phyloP scores from a whole-genome alignment of 2,888 invertebrate species.

The Archips xylosteana region DNA sequence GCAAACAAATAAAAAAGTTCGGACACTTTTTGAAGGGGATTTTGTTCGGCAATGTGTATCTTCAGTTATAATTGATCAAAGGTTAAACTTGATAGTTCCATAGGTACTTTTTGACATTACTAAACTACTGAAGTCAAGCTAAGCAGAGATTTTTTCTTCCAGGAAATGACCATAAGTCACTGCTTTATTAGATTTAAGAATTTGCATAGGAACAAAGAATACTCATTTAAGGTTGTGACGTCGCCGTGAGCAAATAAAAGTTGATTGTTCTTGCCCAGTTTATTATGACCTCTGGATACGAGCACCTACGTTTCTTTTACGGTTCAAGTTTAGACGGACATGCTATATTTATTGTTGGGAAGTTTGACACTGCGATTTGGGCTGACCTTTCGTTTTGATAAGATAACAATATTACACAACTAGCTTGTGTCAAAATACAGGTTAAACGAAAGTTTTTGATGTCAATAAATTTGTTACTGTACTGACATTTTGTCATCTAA shows the following conservation, averaged over 20 bases:
- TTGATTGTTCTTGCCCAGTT: not conserved
- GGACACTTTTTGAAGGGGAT: too few species aligned
- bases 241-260: constrained; percentile 3
- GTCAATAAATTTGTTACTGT: not conserved
- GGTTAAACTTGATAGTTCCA: too few species aligned
- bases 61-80: too few species aligned
- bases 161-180: not conserved
- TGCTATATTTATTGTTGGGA: constrained; percentile 65
- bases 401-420: constrained; percentile 72
- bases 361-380: constrained; percentile 68
- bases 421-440: constrained; percentile 47
- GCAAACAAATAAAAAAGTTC: too few species aligned
- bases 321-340: constrained; percentile 13
- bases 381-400: constrained; percentile 80
- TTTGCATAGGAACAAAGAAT: constrained; percentile 24
- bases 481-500: too few species aligned
- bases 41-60: too few species aligned
- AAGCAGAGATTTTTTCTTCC: too few species aligned
- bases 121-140: too few species aligned
- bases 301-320: not conserved
- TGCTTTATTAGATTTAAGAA: not conserved
- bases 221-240: constrained; percentile 11
- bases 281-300: not conserved
- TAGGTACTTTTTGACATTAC: too few species aligned
- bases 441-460: constrained; percentile 52